Base-by-base conservation (phyloP, 2,797 vertebrate species). In the Botia almorhae region DNA sequence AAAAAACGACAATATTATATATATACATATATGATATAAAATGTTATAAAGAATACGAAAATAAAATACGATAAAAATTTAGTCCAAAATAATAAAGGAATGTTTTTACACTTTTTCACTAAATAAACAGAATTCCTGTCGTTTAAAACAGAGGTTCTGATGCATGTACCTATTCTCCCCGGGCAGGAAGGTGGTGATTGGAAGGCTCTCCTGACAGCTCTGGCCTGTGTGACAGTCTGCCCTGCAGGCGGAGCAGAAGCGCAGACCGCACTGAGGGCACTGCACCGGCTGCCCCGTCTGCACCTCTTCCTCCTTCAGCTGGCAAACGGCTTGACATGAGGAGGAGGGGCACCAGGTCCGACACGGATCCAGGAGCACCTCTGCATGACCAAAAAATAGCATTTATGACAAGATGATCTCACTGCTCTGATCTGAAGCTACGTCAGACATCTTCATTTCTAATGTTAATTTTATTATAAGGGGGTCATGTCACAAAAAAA, bases 291-390 rank as follows among this genome's bases (percentile, higher is more conserved):
- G 95, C 0, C 94, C 91, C 16, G 89, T 89, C 74, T 93, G 91
- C 2, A 90, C 89, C 39, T 92, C 95, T 39, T 89, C 72, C 68
- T 95, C 94, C 83, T 93, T 91, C 36, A 96, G 89, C 74, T 95
- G 94, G 86, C 95, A 96, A 84, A 96, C 95, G 0, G 95, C 94
- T 81, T 96, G 95, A 90, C 95, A 96, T 65, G 94, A 90, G 13
- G 94, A 94, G 0, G 92, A 95, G 0, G 95, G 95, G 87, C 95
- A 96, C 95, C 95, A 96, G 11, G 95, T 96, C 84, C 94, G 93
- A 82, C 94, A 95, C 0, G 95, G 95, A 89, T 96, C 95, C 88
- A 96, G 89, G 80, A 95, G 93, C 72, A 96, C 94, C 92, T 96
- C 95, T 96, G 81, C 2, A 63, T 7, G 21, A 4, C n/a, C n/a